Conservation (phyloP, 2,888 invertebrate genomes). For the Chrysolina oricalcia region DNA sequence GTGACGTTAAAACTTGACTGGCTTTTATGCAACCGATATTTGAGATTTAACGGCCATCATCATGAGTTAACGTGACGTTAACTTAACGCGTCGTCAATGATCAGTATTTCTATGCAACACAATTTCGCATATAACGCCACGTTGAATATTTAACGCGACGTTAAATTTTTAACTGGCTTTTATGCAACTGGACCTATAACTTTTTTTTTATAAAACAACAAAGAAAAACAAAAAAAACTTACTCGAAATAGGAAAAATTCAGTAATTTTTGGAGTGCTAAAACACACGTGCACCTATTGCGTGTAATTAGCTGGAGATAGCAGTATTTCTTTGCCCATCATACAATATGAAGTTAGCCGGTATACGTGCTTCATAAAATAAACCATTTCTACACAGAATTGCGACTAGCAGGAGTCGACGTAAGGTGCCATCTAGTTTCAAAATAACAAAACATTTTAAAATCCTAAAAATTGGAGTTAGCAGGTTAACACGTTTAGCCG, state of each 20-base stretch:
- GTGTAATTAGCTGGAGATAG: conserved; percentile 22
- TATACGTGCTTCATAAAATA: conserved; percentile 30
- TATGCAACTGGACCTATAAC: conserved; percentile 22
- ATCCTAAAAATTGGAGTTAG: too few relatives aligned
- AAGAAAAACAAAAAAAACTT: conserved; percentile 19
- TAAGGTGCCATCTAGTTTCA: background rate
- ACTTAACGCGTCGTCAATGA: too few relatives aligned
- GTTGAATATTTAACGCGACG: too few relatives aligned
- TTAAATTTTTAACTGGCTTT: too few relatives aligned
- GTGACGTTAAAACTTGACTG: too few relatives aligned
- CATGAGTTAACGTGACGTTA: too few relatives aligned
- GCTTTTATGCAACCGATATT: too few relatives aligned
- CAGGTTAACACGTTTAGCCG: too few relatives aligned
- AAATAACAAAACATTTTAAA: too few relatives aligned
- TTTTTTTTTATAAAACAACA: conserved; percentile 26
- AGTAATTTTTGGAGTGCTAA: background rate
- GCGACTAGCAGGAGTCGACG: conserved; percentile 19
- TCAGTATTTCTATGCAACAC: too few relatives aligned
- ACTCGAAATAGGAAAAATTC: conserved; percentile 18
- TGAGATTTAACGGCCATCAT: too few relatives aligned
- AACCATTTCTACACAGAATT: conserved; percentile 29
- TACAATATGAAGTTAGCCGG: conserved; percentile 27
- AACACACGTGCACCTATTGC: conserved; percentile 18
- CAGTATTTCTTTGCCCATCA: conserved; percentile 30
- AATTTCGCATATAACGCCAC: too few relatives aligned